Percentiles rank a stretch among this genome's conserved stretches.
Evolutionary conservation across 2,888 invertebrate genomes (phyloP).

Genomic region (Pteria penguin): DNA sequence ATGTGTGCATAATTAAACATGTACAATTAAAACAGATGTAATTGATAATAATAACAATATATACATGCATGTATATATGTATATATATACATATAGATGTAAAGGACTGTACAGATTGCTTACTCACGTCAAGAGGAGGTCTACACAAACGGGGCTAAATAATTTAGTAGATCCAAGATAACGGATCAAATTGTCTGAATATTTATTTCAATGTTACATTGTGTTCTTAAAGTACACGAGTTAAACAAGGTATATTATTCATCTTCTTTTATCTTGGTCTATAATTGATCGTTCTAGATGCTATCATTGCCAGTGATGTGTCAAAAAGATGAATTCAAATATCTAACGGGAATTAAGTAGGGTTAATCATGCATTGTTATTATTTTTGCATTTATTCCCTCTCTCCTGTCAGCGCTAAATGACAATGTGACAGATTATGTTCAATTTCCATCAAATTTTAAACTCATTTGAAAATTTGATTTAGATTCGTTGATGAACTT

Average conservation of each 20-base stretch:
- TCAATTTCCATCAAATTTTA: not conserved
- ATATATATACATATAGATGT: too few species aligned
- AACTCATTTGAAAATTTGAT: not conserved
- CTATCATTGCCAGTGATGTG: not conserved
- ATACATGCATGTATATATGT: too few species aligned
- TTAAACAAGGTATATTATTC: not conserved
- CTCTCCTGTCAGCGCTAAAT: not conserved
- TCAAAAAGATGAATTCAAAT: not conserved
- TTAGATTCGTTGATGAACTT: too few species aligned
- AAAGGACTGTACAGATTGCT: too few species aligned
- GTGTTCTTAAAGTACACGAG: not conserved
- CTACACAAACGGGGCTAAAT: conserved; percentile 18
- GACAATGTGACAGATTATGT: not conserved
- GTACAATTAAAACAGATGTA: too few species aligned
- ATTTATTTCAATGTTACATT: not conserved
- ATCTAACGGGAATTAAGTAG: not conserved
- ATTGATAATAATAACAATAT: too few species aligned
- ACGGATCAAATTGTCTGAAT: not conserved
- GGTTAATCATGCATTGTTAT: not conserved
- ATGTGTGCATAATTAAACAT: too few species aligned
- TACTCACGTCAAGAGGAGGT: conserved; percentile 9
- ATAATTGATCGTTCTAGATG: not conserved
- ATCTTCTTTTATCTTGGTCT: not conserved
- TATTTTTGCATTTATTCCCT: not conserved
- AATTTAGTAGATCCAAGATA: conserved; percentile 6